These are phyloP conservation scores for Turnix velox DNA, from an alignment of 2,113 vertebrate genomes.

Conservation along the genomic window DNA sequence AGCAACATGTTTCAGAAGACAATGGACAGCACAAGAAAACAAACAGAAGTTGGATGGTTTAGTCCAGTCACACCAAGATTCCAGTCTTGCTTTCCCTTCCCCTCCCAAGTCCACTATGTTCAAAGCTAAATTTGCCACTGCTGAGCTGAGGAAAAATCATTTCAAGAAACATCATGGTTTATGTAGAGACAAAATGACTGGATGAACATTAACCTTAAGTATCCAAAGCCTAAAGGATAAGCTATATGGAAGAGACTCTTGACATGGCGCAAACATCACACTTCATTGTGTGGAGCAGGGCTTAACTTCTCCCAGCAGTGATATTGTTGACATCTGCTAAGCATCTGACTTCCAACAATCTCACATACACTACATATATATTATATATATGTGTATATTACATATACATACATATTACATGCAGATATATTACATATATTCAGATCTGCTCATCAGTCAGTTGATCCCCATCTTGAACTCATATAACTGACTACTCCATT, in stretches of 20 bases:
- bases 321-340: not conserved
- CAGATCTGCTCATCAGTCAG: not conserved
- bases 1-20: not conserved
- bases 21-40: not conserved
- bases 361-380: too few species aligned
- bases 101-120: not conserved
- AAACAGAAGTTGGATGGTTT: not conserved
- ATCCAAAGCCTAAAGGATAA: not conserved
- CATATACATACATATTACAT: too few species aligned
- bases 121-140: not conserved
- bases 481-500: not conserved
- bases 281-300: not conserved
- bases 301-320: not conserved
- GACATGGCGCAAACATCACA: not conserved
- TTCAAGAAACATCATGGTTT: not conserved
- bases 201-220: not conserved
- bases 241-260: not conserved
- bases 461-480: not conserved
- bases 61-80: not conserved
- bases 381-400: too few species aligned
- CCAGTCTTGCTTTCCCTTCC: not conserved
- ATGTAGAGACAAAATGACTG: not conserved
- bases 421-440: too few species aligned
- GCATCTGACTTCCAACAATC: not conserved
- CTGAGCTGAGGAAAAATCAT: not conserved